Evolutionary conservation across 2,888 invertebrate genomes (phyloP), one percentile per base, ranked within the genome.

Genomic region (Cloeon dipterum): DNA sequence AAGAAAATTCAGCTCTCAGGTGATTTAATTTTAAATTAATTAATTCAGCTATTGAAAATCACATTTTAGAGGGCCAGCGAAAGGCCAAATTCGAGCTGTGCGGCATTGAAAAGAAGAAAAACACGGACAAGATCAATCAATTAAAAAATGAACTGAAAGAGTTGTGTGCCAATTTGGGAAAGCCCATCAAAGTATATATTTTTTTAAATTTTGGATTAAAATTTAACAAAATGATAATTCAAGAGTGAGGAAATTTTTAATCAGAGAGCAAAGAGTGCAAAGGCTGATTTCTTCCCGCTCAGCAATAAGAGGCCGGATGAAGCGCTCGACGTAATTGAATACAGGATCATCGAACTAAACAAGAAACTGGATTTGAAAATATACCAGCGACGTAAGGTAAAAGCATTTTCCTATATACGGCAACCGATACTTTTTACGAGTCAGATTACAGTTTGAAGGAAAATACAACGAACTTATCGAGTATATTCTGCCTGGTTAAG

Each of bases 1-100:
- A 83, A 82, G 59, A 79, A 81, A 57, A 81, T 83, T 52, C 73
- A 81, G 48, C 55, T 83, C 42, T 77, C 81, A 53, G 83, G 82
- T 52, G 14, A 18, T n/a, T 20, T 16, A n/a, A 14, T 34, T 19
- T 41, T 20, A 33, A 20, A 21, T 32, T 29, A 26, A 38, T 42
- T 10, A 34, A 37, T 26, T 41, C 32, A 21, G 21, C 35, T 40
- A 38, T 42, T 10, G n/a, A 16, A 34, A 36, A 40, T 38, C 41
- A 40, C 40, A 40, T 53, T 52, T 4, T 49, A 81, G 83, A 83
- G 68, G 82, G 83, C 8, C 82, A 82, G 58, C 68, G 82, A 46
- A 81, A 79, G 48, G 82, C 83, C 0, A 68, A 76, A 41, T 77
- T 70, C 46, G 82, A 82, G 52, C 78, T 81, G 52, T 75, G 74